These are phyloP conservation scores for Galeruca laticollis DNA, from an alignment of 2,888 invertebrate genomes.

Conservation along the genomic window DNA sequence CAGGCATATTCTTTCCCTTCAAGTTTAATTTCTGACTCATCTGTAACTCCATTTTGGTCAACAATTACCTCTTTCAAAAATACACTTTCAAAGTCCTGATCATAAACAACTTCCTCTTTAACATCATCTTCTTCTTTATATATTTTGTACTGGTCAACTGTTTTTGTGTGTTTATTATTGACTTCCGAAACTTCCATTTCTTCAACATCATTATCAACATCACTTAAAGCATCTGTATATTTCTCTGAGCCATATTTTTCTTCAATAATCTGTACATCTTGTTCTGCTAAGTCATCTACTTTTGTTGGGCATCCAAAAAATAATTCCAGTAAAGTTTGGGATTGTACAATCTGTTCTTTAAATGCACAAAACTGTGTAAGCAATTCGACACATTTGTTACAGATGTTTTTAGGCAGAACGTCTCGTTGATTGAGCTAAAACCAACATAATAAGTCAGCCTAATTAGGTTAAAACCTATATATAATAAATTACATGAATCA, in stretches of 20 bases:
- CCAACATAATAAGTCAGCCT: neutral
- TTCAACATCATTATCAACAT: neutral
- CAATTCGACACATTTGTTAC: neutral
- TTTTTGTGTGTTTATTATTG: neutral
- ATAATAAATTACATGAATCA: no score
- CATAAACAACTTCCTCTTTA: neutral
- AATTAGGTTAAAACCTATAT: no score
- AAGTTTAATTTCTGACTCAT: neutral
- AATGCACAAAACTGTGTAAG: conserved; percentile 4
- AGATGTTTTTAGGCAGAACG: conserved; percentile 4
- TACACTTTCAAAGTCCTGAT: no score
- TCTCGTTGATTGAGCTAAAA: conserved; percentile 13
- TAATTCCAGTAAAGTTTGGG: neutral
- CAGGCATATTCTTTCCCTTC: neutral
- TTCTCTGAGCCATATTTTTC: neutral
- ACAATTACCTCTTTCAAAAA: neutral
- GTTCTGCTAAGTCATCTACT: neutral
- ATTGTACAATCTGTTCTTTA: conserved; percentile 7
- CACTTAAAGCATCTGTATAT: no score
- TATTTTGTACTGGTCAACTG: neutral
- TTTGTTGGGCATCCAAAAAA: neutral
- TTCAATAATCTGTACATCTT: neutral
- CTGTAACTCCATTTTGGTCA: neutral
- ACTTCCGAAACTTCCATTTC: neutral
- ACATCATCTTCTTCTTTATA: neutral